phyloP scores from a whole-genome alignment of 2,888 invertebrate species.

The Achlya flavicornis region DNA sequence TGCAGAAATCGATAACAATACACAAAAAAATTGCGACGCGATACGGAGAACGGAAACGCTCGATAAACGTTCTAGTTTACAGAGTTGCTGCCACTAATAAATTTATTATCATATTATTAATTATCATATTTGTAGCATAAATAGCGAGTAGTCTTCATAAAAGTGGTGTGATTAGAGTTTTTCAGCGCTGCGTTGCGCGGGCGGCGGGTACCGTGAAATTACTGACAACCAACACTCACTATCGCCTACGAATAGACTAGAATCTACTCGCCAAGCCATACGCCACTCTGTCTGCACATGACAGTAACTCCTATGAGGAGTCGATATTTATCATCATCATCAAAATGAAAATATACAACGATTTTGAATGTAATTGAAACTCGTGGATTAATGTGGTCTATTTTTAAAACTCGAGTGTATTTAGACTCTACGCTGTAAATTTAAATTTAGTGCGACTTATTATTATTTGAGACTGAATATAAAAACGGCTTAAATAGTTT shows the following conservation, averaged over 20 bases:
- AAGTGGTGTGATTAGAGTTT: conserved; percentile 63
- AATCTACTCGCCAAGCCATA: not conserved
- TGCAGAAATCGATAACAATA: conserved; percentile 60
- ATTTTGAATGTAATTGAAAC: not conserved
- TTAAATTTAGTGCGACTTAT: too few species aligned
- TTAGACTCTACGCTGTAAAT: too few species aligned
- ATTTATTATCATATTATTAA: conserved; percentile 57
- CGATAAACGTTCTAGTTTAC: conserved; percentile 68
- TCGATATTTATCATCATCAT: not conserved
- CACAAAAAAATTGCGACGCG: conserved; percentile 32
- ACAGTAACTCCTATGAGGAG: not conserved
- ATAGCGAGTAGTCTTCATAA: conserved; percentile 57
- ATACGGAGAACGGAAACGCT: conserved; percentile 67
- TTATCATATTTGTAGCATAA: conserved; percentile 70
- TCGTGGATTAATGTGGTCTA: not conserved
- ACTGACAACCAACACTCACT: conserved; percentile 45
- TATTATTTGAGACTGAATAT: too few species aligned
- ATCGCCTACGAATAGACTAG: not conserved
- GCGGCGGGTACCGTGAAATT: conserved; percentile 69
- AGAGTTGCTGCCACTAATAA: conserved; percentile 48
- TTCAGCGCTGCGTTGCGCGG: conserved; percentile 56
- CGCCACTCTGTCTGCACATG: not conserved
- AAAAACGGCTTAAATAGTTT: too few species aligned
- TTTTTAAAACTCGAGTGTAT: too few species aligned
- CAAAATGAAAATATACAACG: not conserved